Conservation (phyloP, 2,888 invertebrate genomes). For the Rhopalosiphum nymphaeae region DNA sequence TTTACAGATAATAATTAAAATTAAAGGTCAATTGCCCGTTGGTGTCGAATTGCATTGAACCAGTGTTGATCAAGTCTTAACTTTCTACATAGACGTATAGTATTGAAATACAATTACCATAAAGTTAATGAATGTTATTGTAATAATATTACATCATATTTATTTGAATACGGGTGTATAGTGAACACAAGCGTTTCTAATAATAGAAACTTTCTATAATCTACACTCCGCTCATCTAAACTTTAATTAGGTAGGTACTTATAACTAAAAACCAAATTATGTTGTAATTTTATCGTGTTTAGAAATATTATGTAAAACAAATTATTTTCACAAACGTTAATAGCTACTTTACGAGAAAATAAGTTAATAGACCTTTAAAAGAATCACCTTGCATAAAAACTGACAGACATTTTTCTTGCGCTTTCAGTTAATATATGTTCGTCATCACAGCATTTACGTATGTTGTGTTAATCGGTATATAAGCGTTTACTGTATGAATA, state of each 20-base stretch:
- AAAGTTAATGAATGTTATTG: too few species aligned
- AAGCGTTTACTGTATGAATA: background rate
- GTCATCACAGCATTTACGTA: background rate
- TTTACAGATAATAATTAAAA: background rate
- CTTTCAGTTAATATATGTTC: background rate
- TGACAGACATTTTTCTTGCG: background rate
- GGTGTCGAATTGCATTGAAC: too few species aligned
- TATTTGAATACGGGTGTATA: too few species aligned
- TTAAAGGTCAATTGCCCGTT: background rate
- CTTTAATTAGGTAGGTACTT: too few species aligned
- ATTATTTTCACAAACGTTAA: background rate
- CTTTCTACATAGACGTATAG: background rate
- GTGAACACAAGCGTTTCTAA: too few species aligned
- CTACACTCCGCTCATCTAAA: too few species aligned
- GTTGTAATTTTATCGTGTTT: background rate
- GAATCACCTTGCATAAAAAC: background rate
- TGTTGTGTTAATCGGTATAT: background rate
- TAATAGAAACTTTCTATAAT: too few species aligned
- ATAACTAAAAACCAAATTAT: too few species aligned
- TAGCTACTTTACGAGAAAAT: background rate
- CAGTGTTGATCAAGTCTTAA: constrained; percentile 11
- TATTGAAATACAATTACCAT: background rate
- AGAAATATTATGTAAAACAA: background rate
- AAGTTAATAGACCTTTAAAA: background rate
- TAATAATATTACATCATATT: too few species aligned